These are phyloP conservation scores for Agrypnus murinus DNA, from an alignment of 2,888 invertebrate genomes.

Conservation along the genomic window DNA sequence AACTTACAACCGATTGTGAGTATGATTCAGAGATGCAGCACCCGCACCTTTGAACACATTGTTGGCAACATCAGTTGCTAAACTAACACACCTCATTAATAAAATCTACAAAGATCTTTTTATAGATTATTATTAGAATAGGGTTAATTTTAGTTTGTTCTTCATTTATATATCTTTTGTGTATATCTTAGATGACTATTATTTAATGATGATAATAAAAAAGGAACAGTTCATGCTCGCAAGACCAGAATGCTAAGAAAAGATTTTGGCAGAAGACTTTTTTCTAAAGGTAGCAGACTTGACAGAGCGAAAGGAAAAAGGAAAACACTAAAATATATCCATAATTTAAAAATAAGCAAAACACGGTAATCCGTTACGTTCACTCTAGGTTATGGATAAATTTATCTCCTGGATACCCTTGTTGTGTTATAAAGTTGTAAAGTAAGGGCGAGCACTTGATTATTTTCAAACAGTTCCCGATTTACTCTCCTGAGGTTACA, in stretches of 20 bases:
- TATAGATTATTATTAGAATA: too few species aligned
- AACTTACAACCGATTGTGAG: neutral
- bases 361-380: constrained; percentile 28
- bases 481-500: constrained; percentile 54
- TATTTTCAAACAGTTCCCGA: constrained; percentile 52
- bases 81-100: constrained; percentile 18
- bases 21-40: constrained; percentile 18
- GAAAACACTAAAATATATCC: constrained; percentile 3
- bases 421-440: constrained; percentile 26
- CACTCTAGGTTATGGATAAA: constrained; percentile 40
- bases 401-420: constrained; percentile 47
- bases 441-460: constrained; percentile 36
- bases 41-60: constrained; percentile 3
- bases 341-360: neutral
- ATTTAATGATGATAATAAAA: too few species aligned
- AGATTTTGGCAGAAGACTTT: too few species aligned
- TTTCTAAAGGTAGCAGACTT: too few species aligned
- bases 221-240: too few species aligned
- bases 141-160: too few species aligned
- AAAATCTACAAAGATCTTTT: constrained; percentile 16
- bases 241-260: too few species aligned
- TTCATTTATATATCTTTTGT: too few species aligned
- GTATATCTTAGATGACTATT: too few species aligned
- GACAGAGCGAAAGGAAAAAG: too few species aligned
- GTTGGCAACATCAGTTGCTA: constrained; percentile 16